phyloP scores from a whole-genome alignment of 2,797 vertebrate genomes.

The Scolopax bukidnonensis region DNA sequence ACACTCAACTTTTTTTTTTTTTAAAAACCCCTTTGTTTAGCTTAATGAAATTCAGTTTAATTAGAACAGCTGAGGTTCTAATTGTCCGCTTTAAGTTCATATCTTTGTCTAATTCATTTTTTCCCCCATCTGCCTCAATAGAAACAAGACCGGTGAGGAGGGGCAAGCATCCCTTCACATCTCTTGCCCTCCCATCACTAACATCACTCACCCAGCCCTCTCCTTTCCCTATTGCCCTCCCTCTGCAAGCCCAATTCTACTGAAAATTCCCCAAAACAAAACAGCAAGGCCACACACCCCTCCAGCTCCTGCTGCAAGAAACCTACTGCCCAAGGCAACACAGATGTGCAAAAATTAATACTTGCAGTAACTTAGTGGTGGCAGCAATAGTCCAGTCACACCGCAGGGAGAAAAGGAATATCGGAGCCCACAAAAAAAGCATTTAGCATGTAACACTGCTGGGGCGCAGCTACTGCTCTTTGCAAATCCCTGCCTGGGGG shows the following conservation, averaged over 20 bases:
- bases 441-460: rapidly evolving
- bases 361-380: neutral
- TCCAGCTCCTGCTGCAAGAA: neutral
- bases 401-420: neutral
- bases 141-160: neutral
- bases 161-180: neutral
- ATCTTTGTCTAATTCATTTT: neutral
- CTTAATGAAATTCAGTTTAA: neutral
- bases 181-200: neutral
- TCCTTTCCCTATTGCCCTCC: neutral
- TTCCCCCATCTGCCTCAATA: neutral
- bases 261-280: neutral
- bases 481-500: neutral
- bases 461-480: neutral
- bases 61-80: neutral
- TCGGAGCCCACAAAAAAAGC: neutral
- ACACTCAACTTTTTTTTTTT: neutral
- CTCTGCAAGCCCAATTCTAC: neutral
- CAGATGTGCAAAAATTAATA: neutral
- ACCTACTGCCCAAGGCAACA: neutral
- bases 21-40: neutral
- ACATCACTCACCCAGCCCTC: neutral
- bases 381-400: neutral
- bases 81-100: neutral
- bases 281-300: neutral